Evolutionary conservation across 2,113 vertebrate species (phyloP).

Genomic region (Crypturellus undulatus): DNA sequence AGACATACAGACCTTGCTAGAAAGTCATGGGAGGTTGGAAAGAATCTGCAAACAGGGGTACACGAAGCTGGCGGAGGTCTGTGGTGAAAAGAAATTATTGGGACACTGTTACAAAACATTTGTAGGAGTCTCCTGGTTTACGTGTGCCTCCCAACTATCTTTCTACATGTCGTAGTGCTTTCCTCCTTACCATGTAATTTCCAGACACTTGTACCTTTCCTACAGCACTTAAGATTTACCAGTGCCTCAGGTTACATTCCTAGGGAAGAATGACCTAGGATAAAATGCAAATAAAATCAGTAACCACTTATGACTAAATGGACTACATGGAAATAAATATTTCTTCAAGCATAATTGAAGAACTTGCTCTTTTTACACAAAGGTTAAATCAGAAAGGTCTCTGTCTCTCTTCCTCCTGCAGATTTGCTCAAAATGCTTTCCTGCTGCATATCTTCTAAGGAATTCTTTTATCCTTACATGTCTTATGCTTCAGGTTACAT

Average conservation of each 20-base stretch:
- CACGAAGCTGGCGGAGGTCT: neutral
- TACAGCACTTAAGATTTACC: neutral
- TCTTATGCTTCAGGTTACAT: slow-evolving; percentile 22
- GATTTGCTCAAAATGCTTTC: neutral
- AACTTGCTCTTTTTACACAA: neutral
- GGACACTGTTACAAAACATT: neutral
- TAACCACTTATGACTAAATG: neutral
- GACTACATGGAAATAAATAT: neutral
- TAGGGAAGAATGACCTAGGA: neutral
- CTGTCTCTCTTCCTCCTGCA: slow-evolving; percentile 9
- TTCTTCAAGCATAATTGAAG: neutral
- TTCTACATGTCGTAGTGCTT: neutral
- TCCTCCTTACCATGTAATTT: neutral
- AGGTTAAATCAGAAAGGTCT: slow-evolving; percentile 7
- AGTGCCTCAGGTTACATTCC: neutral
- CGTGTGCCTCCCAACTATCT: neutral
- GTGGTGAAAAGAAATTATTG: neutral
- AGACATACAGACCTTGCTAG: neutral
- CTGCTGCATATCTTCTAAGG: neutral
- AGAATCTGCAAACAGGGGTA: neutral
- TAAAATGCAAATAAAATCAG: neutral
- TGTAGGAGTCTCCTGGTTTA: neutral
- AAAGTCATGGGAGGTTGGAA: neutral
- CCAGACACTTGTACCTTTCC: neutral
- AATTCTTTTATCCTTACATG: slow-evolving; percentile 26